phyloP scores from a whole-genome alignment of 1,140 invertebrate species.

The Conus ventricosus region DNA sequence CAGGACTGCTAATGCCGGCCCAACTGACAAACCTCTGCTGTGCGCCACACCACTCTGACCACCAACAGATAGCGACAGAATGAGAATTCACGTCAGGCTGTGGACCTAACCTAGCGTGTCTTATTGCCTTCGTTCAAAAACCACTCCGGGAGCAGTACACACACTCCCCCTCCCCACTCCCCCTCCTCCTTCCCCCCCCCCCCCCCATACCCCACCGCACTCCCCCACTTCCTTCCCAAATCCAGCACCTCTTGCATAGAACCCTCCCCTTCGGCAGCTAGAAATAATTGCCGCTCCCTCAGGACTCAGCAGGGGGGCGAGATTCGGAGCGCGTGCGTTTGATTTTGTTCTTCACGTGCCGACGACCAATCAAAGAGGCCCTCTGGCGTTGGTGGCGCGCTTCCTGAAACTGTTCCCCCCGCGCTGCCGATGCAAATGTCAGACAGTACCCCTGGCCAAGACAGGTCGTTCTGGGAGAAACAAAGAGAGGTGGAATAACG shows the following conservation, averaged over 20 bases:
- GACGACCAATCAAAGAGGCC: slow-evolving; percentile 22
- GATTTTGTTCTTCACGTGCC: slow-evolving; percentile 28
- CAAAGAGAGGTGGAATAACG: background rate
- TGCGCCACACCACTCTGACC: background rate
- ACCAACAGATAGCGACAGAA: background rate
- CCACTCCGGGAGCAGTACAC: slow-evolving; percentile 19
- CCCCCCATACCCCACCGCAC: too few relatives aligned
- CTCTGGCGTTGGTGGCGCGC: slow-evolving; percentile 21
- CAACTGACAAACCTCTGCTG: background rate
- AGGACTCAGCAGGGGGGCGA: background rate
- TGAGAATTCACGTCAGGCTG: slow-evolving; percentile 13
- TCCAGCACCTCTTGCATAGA: background rate
- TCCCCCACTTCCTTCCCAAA: background rate
- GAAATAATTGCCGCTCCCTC: slow-evolving; percentile 20
- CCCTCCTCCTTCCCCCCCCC: background rate
- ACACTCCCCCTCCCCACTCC: too few relatives aligned
- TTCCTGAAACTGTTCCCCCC: slow-evolving; percentile 3
- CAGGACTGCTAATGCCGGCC: background rate
- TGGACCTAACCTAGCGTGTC: slow-evolving; percentile 13
- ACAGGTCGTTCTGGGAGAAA: background rate
- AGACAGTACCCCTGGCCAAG: slow-evolving; percentile 11
- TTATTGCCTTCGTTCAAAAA: slow-evolving; percentile 25
- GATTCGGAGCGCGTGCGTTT: slow-evolving; percentile 17
- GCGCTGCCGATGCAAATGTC: slow-evolving; percentile 8
- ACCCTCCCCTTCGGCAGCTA: slow-evolving; percentile 13